phyloP scores from a whole-genome alignment of 2,797 vertebrate species.

The Moxostoma hubbsi region DNA sequence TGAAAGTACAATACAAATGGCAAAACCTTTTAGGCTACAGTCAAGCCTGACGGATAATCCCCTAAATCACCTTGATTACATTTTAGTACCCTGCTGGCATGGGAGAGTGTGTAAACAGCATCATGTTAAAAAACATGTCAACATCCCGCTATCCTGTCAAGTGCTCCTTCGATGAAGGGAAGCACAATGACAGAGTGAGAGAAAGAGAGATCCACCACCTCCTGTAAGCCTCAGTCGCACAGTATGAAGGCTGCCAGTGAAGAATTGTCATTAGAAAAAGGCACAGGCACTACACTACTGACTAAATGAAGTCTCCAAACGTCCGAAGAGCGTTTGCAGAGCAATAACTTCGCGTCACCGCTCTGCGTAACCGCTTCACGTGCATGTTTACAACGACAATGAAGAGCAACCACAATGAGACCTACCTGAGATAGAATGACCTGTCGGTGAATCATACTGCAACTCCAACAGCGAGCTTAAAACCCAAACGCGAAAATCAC shows the following conservation, averaged over 20 bases:
- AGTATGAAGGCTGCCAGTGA: not conserved
- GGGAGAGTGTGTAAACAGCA: not conserved
- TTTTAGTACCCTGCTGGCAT: not conserved
- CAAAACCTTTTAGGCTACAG: too few species aligned
- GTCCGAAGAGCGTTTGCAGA: not conserved
- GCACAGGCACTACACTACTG: not conserved
- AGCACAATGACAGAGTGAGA: slow-evolving; percentile 19
- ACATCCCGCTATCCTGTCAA: not conserved
- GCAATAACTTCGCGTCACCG: not conserved
- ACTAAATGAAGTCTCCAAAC: not conserved
- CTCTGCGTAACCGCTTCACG: not conserved
- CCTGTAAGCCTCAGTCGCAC: not conserved
- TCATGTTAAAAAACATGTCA: slow-evolving; percentile 4
- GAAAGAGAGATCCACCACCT: not conserved
- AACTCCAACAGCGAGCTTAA: slow-evolving; percentile 26
- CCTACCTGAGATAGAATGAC: slow-evolving; percentile 55
- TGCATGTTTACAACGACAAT: not conserved
- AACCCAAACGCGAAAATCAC: not conserved
- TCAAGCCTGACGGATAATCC: too few species aligned
- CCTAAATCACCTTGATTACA: not conserved
- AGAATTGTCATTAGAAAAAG: not conserved
- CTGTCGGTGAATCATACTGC: slow-evolving; percentile 55
- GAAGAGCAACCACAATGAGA: not conserved
- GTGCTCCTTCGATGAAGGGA: slow-evolving; percentile 4
- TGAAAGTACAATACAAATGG: too few species aligned